Conservation (phyloP, 2,797 vertebrate genomes). For the Natrix natrix region DNA sequence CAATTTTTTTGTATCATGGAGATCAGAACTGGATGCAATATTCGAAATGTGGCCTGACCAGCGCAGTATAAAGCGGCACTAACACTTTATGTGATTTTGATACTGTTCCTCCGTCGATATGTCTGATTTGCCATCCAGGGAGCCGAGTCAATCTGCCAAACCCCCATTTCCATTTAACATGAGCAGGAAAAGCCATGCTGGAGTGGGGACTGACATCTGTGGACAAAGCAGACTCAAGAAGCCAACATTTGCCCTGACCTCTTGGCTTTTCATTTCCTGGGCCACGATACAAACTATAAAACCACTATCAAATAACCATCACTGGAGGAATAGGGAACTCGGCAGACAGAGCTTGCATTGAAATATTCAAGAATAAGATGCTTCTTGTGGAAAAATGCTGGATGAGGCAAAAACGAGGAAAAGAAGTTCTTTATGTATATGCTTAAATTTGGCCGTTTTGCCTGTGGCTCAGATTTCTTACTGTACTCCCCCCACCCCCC, state of each 20-base stretch:
- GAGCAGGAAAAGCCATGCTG: not conserved
- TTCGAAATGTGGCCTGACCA: not conserved
- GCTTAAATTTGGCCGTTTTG: not conserved
- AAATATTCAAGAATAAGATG: not conserved
- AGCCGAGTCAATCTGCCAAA: not conserved
- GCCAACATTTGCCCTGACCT: not conserved
- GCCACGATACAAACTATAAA: not conserved
- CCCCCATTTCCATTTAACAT: not conserved
- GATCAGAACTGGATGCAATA: not conserved
- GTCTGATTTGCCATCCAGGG: not conserved
- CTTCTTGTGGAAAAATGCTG: not conserved
- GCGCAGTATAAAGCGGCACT: not conserved
- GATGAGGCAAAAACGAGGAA: not conserved
- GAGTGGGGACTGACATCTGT: not conserved
- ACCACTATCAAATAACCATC: not conserved
- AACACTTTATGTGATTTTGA: not conserved
- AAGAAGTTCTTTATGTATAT: not conserved
- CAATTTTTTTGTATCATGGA: not conserved
- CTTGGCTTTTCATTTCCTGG: not conserved
- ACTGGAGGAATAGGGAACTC: not conserved
- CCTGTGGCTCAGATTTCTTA: not conserved
- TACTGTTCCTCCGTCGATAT: not conserved
- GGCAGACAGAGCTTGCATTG: not conserved
- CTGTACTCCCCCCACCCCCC: fast-evolving
- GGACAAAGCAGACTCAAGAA: not conserved